Evolutionary conservation across 2,888 invertebrate species (phyloP), one percentile per base, ranked within the genome.

Genomic region (Epirrhoe tristata): DNA sequence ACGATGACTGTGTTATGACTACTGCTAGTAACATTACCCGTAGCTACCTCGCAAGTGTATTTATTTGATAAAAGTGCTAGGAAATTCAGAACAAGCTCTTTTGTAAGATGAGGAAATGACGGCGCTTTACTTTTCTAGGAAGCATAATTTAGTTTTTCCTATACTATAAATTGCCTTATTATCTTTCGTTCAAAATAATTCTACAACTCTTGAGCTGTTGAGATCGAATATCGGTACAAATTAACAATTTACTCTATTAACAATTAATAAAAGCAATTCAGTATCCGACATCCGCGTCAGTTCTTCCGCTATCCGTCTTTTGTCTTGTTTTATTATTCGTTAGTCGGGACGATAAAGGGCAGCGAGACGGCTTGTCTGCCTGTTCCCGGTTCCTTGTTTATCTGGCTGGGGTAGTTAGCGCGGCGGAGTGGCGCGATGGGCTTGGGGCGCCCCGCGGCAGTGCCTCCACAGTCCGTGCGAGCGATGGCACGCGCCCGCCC

Each of bases 311-410:
- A 85, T 87, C 82, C 84, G 82, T 86, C 87, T 90, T 89, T 89
- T 89, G 89, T 87, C 85, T 90, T 91, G 89, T 90, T 90, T 89
- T 89, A 89, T 89, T 86, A 88, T 82, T 81, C 81, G 85, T 87
- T 87, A 85, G 82, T 87, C 83, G 83, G 84, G 81, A 84, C 84
- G 83, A 85, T 85, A 87, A 87, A 87, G 86, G 87, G 84, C 83
- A 88, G 88, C 89, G 92, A 92, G 93, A 93, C 93, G 91, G 91
- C 90, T 89, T 93, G 93, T 93, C 93, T 92, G 89, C 87, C 81
- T 82, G 88, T 89, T 86, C 88, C 89, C 88, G 86, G 89, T 88
- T 88, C 88, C 87, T 90, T 93, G 93, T 93, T 93, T 93, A 92
- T 92, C 90, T 86, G 88, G 83, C 84, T 82, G 80, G 89, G 88